These are phyloP conservation scores for Lethrus apterus DNA, from an alignment of 1,140 invertebrate species.

Conservation along the genomic window DNA sequence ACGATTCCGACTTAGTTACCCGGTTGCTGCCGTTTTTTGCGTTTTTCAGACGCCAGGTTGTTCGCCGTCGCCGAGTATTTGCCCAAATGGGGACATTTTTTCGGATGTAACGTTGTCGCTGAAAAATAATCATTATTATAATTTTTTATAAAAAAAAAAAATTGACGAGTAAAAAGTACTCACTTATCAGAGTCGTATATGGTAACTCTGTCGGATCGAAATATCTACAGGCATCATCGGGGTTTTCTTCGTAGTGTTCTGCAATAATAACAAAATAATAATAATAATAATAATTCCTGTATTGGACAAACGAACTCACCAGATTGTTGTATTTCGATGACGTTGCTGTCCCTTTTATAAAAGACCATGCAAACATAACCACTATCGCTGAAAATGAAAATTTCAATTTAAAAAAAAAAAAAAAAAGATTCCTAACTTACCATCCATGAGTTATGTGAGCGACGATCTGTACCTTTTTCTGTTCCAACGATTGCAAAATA, in stretches of 20 bases:
- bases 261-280: conserved; percentile 14
- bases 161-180: conserved; percentile 41
- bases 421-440: conserved; percentile 42
- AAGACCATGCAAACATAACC: conserved; percentile 82
- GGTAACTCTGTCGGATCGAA: conserved; percentile 59
- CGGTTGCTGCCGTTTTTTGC: conserved; percentile 32
- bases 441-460: conserved; percentile 71
- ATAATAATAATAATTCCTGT: too few species aligned
- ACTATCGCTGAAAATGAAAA: conserved; percentile 58
- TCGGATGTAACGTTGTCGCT: conserved; percentile 57
- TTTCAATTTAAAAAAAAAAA: conserved; percentile 9
- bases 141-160: not conserved
- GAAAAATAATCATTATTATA: conserved; percentile 35
- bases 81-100: conserved; percentile 61
- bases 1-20: conserved; percentile 10
- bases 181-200: conserved; percentile 78
- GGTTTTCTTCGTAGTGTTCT: conserved; percentile 36
- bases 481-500: conserved; percentile 53
- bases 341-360: conserved; percentile 67
- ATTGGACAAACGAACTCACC: conserved; percentile 20
- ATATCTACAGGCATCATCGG: conserved; percentile 54
- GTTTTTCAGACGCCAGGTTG: conserved; percentile 33
- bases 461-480: conserved; percentile 55
- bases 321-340: conserved; percentile 69
- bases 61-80: conserved; percentile 58